Percentiles rank a stretch among this genome's conserved stretches.
Conservation (phyloP, 2,113 vertebrate species). For the Spermophilus dauricus region DNA sequence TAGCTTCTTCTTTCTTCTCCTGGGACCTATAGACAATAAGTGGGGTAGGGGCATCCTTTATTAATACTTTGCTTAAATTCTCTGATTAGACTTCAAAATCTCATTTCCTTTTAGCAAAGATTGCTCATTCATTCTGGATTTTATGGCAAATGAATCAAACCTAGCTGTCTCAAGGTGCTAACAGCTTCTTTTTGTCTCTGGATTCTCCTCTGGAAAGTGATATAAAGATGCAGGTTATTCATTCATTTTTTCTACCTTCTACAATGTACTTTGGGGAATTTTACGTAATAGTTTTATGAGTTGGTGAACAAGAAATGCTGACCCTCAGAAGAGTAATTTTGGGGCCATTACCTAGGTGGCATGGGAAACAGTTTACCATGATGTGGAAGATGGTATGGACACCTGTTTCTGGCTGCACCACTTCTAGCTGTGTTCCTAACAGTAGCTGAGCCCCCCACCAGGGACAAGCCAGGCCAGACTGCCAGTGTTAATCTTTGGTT, state of each 20-base stretch:
- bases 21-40: conserved; percentile 89
- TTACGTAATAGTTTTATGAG: background rate
- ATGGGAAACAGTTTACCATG: rapidly evolving
- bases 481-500: background rate
- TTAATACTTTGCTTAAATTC: conserved; percentile 44
- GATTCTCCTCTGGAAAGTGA: background rate
- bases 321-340: background rate
- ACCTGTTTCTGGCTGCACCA: background rate
- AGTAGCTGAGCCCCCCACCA: background rate
- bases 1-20: conserved; percentile 93
- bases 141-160: background rate
- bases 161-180: background rate
- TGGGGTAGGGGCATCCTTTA: conserved; percentile 30
- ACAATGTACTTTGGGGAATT: background rate
- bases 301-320: background rate
- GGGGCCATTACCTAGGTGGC: background rate
- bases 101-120: conserved; percentile 64
- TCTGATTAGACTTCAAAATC: conserved; percentile 48
- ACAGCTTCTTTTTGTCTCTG: background rate
- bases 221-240: background rate
- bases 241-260: background rate
- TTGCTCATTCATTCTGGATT: background rate
- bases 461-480: background rate
- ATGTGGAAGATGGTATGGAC: background rate
- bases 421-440: background rate